Conservation (phyloP, 2,888 invertebrate genomes). For the Lingula anatina region DNA sequence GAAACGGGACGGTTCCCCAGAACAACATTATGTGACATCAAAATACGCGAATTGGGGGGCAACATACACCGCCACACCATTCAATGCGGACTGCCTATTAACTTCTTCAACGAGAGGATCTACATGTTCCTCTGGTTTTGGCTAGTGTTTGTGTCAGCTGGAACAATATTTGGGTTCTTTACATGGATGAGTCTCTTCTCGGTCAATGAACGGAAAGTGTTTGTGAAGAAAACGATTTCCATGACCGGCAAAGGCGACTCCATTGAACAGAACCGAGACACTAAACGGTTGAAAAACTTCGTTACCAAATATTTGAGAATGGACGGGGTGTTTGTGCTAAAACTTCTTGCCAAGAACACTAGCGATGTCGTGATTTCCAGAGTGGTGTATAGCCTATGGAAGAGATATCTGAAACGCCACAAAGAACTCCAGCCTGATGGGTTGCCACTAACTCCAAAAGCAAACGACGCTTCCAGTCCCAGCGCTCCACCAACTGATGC, state of each 20-base stretch:
- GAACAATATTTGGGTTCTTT: slow-evolving; percentile 39
- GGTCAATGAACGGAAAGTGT: slow-evolving; percentile 46
- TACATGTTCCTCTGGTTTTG: no score
- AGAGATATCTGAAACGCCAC: no score
- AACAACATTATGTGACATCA: slow-evolving; percentile 50
- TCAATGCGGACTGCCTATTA: no score
- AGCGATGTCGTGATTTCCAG: slow-evolving; percentile 49
- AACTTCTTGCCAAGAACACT: slow-evolving; percentile 46
- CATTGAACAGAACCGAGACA: slow-evolving; percentile 42
- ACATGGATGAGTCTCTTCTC: slow-evolving; percentile 49
- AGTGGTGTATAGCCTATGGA: slow-evolving; percentile 46
- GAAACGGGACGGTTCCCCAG: slow-evolving; percentile 44
- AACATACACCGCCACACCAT: no score
- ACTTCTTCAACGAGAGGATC: slow-evolving; percentile 51
- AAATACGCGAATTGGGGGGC: slow-evolving; percentile 45
- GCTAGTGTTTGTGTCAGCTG: slow-evolving; percentile 41
- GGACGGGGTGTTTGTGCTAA: slow-evolving; percentile 49
- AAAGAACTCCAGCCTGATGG: no score
- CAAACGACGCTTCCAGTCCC: no score
- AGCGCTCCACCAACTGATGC: no score
- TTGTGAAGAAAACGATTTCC: slow-evolving; percentile 53
- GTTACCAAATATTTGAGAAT: slow-evolving; percentile 45
- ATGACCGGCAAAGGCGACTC: slow-evolving; percentile 54
- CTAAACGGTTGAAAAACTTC: slow-evolving; percentile 45
- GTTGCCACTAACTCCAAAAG: no score